Percentiles rank a stretch among this genome's conserved stretches.
These are phyloP conservation scores for Octomys mimax DNA, from an alignment of 2,797 vertebrate genomes.

Conservation along the genomic window DNA sequence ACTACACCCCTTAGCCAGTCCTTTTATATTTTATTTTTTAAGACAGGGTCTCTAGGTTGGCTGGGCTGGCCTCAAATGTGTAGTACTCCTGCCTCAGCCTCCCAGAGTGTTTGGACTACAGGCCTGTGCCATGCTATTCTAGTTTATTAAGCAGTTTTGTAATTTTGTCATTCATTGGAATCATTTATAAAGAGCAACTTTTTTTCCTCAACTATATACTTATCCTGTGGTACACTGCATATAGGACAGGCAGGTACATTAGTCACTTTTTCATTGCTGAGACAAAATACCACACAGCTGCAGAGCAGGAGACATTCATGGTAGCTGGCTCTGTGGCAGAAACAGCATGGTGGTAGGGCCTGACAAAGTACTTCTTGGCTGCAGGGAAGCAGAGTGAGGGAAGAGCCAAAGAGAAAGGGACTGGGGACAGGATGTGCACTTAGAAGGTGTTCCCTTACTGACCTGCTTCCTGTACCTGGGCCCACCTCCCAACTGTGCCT, in stretches of 20 bases:
- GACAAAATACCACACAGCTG: background rate
- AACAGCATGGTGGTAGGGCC: background rate
- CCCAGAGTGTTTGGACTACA: background rate
- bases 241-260: background rate
- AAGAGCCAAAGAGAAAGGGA: background rate
- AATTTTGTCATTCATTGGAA: constrained; percentile 23
- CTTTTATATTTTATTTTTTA: background rate
- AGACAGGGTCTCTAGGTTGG: background rate
- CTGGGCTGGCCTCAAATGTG: background rate
- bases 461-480: background rate
- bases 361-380: background rate
- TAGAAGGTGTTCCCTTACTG: background rate
- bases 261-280: background rate
- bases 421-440: background rate
- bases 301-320: background rate
- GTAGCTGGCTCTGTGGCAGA: background rate
- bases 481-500: background rate
- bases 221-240: constrained; percentile 25
- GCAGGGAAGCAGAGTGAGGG: background rate
- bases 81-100: background rate
- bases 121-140: background rate
- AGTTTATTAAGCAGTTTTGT: background rate
- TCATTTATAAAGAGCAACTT: background rate
- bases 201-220: background rate
- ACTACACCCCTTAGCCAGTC: too few relatives aligned